These are phyloP conservation scores for Herpetotheres cachinnans DNA, from an alignment of 2,113 vertebrate species.

Conservation along the genomic window DNA sequence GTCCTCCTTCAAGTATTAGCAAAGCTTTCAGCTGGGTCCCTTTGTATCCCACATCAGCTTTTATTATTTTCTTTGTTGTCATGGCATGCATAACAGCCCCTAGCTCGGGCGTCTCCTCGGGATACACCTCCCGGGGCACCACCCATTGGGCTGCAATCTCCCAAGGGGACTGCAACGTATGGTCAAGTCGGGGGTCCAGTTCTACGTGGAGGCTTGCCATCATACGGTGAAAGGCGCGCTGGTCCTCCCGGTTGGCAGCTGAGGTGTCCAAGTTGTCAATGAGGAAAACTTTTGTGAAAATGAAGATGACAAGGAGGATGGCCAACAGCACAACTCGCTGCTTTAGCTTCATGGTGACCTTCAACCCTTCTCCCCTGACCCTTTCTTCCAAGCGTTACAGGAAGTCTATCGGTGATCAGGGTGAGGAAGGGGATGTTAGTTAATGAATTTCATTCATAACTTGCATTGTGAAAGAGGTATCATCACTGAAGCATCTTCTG, in stretches of 20 bases:
- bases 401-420: slow-evolving; percentile 59
- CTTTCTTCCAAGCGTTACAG: background rate
- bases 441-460: slow-evolving; percentile 45
- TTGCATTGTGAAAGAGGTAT: background rate
- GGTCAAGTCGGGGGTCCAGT: slow-evolving; percentile 86
- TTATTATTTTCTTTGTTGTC: slow-evolving; percentile 84
- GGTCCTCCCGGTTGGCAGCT: slow-evolving; percentile 89
- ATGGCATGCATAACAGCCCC: slow-evolving; percentile 91
- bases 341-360: slow-evolving; percentile 94
- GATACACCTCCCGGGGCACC: slow-evolving; percentile 95
- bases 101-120: slow-evolving; percentile 94
- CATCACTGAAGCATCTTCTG: slow-evolving; percentile 24
- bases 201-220: slow-evolving; percentile 84
- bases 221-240: slow-evolving; percentile 93
- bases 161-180: slow-evolving; percentile 96
- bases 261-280: slow-evolving; percentile 95
- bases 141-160: slow-evolving; percentile 98
- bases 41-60: slow-evolving; percentile 96
- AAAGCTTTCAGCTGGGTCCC: slow-evolving; percentile 96
- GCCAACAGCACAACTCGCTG: slow-evolving; percentile 94
- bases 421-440: slow-evolving; percentile 44
- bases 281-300: slow-evolving; percentile 97
- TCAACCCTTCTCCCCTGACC: slow-evolving; percentile 21
- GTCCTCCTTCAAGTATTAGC: slow-evolving; percentile 93
- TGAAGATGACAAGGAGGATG: slow-evolving; percentile 92